Percentiles rank a stretch among this genome's conserved stretches.
phyloP scores from a whole-genome alignment of 2,113 vertebrate species.

The Halcyon malimbica region DNA sequence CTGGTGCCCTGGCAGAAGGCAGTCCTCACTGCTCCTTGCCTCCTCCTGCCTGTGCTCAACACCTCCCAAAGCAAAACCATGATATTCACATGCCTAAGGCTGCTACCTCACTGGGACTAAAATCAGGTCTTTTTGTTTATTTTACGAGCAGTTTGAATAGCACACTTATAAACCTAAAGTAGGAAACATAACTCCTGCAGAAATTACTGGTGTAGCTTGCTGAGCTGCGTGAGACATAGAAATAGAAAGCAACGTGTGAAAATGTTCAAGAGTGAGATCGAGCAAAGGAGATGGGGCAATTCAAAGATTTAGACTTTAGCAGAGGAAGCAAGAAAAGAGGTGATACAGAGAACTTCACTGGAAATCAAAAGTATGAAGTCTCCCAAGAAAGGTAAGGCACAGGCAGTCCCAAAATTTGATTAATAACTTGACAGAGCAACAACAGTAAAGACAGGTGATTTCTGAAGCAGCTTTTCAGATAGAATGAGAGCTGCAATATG shows the following conservation, averaged over 20 bases:
- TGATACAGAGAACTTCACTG: background rate
- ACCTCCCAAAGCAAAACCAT: background rate
- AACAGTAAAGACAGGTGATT: background rate
- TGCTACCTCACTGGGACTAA: background rate
- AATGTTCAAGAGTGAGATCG: background rate
- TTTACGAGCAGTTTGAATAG: background rate
- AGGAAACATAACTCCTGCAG: background rate
- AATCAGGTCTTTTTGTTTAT: background rate
- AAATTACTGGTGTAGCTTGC: background rate
- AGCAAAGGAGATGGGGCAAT: background rate
- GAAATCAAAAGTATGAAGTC: background rate
- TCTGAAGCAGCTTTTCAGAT: background rate
- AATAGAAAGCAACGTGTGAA: background rate
- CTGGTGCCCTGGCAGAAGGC: background rate
- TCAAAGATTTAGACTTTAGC: background rate
- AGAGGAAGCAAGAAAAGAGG: background rate
- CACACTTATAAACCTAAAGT: background rate
- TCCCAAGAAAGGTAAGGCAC: background rate
- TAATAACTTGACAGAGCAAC: background rate
- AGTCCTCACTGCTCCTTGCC: background rate
- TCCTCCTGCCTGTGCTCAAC: accelerated
- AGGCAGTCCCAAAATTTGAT: background rate
- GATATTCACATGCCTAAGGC: background rate
- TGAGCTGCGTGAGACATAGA: background rate
- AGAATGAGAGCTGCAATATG: accelerated